Conservation (phyloP, 2,888 invertebrate genomes). For the Dryobotodes eremita region DNA sequence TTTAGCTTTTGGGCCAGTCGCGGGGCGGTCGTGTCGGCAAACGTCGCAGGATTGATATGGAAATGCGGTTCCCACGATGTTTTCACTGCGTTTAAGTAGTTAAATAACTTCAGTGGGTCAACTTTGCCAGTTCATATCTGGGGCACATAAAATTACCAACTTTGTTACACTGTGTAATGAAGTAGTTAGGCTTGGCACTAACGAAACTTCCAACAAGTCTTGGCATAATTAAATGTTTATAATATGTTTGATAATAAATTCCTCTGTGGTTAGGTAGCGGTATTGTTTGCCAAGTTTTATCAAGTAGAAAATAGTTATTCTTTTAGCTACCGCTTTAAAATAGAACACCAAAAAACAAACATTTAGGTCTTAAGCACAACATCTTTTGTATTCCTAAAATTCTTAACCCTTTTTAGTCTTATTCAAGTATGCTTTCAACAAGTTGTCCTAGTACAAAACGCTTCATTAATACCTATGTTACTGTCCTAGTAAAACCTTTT, state of each 20-base stretch:
- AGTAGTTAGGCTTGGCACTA: slow-evolving; percentile 53
- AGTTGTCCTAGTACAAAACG: slow-evolving; percentile 10
- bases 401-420: slow-evolving; percentile 18
- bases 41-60: slow-evolving; percentile 74
- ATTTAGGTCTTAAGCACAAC: slow-evolving; percentile 5
- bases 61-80: slow-evolving; percentile 70
- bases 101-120: slow-evolving; percentile 62
- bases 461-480: neutral
- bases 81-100: slow-evolving; percentile 66
- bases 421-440: slow-evolving; percentile 9
- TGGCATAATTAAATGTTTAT: slow-evolving; percentile 46
- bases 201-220: slow-evolving; percentile 50
- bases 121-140: slow-evolving; percentile 53
- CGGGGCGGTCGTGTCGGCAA: slow-evolving; percentile 69
- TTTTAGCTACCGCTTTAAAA: neutral
- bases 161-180: slow-evolving; percentile 56
- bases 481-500: neutral
- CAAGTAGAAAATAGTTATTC: slow-evolving; percentile 6
- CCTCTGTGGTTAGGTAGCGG: slow-evolving; percentile 13
- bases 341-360: slow-evolving; percentile 1
- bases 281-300: slow-evolving; percentile 25
- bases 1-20: slow-evolving; percentile 78
- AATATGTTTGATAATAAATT: slow-evolving; percentile 39
- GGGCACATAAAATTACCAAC: slow-evolving; percentile 58
- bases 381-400: slow-evolving; percentile 13